phyloP scores from a whole-genome alignment of 2,888 invertebrate species.

The Caenorhabditis zanzibari region DNA sequence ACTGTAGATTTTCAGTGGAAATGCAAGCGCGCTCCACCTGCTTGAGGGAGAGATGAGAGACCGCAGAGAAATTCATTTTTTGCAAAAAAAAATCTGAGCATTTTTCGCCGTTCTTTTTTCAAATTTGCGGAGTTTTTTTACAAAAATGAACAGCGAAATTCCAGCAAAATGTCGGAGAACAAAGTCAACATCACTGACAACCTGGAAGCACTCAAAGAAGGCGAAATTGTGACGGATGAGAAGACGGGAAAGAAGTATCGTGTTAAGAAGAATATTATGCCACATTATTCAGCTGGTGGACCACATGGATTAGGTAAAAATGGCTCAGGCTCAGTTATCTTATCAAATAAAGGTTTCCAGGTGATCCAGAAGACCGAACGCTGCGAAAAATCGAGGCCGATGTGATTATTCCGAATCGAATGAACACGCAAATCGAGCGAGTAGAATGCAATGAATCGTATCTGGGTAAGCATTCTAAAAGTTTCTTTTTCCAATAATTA shows the following conservation, averaged over 20 bases:
- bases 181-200: conserved; percentile 72
- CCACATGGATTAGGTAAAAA: conserved; percentile 78
- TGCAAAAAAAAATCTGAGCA: too few species aligned
- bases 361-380: conserved; percentile 90
- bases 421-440: conserved; percentile 90
- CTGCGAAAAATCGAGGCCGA: conserved; percentile 93
- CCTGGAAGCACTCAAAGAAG: conserved; percentile 75
- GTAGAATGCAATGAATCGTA: conserved; percentile 88
- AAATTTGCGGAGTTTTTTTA: too few species aligned
- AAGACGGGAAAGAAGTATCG: conserved; percentile 80
- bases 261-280: conserved; percentile 80
- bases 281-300: conserved; percentile 77
- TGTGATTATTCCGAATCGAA: conserved; percentile 92
- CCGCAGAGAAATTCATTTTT: conserved; percentile 1
- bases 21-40: background rate
- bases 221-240: conserved; percentile 79
- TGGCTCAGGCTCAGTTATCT: background rate
- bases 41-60: conserved; percentile 6
- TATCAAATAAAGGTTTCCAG: conserved; percentile 58
- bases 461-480: conserved; percentile 65
- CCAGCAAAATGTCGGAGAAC: conserved; percentile 46
- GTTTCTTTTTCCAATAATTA: too few species aligned
- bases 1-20: conserved; percentile 23
- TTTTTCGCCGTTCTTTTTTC: background rate
- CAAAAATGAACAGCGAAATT: background rate